Evolutionary conservation across 2,888 invertebrate species (phyloP), one percentile per base, ranked within the genome.

Genomic region (Synergus umbraculus): DNA sequence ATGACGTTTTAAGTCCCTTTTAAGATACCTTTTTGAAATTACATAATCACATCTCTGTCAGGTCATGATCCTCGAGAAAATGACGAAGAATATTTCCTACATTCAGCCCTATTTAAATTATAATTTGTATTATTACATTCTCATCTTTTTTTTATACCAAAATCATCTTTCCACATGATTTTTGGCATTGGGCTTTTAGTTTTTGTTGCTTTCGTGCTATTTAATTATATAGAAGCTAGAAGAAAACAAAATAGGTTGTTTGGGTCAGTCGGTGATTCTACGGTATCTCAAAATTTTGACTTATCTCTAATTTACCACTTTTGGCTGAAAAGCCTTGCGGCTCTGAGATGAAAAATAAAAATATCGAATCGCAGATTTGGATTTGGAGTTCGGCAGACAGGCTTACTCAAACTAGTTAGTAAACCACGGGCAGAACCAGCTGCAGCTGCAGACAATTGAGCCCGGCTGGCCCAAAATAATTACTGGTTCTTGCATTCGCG

Each of bases 371-470:
- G 54, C 69, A 15, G 1, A 49, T 43, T 66, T 41, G n/a, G 43
- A 66, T 66, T 43, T n/a, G n/a, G 41, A 10, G 43, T 66, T 41
- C 10, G 13, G 8, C 29, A 29, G 9, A 54, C 22, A 46, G 29
- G 69, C 46, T 22, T 29, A 69, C 37, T 58, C 37, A 54, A 73
- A 73, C 73, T 73, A 10, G 73, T 73, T 73, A 73, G 73, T 73
- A 54, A 58, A 37, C 15, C 69, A 29, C 69, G 37, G 49, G 46
- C 29, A 29, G 37, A n/a, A 29, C 46, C 69, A 69, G 69, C 37
- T 69, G 73, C 73, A 73, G 73, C 73, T 73, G 73, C 44, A 73
- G 54, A 73, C 49, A 73, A 73, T 73, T 73, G 73, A n/a, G 37
- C 37, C 54, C 54, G 73, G 54, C 73, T 73, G 73, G 73, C 73